These are phyloP conservation scores for Onychorhynchus coronatus DNA, from an alignment of 2,113 vertebrate species.

Conservation along the genomic window DNA sequence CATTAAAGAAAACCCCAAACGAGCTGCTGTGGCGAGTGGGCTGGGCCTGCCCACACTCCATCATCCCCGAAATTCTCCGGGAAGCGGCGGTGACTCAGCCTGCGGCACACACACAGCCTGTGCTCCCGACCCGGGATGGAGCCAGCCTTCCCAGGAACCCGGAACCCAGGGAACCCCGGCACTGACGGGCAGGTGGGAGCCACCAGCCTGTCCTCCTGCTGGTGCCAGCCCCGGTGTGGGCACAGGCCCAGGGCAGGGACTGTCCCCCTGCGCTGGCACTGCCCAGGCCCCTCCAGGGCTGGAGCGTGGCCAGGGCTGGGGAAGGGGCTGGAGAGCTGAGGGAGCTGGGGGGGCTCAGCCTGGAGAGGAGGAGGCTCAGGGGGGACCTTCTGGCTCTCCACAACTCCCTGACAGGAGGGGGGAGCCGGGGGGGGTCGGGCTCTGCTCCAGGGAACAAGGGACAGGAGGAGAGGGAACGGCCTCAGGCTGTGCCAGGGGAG, in stretches of 20 bases:
- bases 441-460: background rate
- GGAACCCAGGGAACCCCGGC: background rate
- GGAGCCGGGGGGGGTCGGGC: background rate
- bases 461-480: fast-evolving
- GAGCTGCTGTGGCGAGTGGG: constrained; percentile 12
- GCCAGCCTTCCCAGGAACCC: background rate
- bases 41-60: constrained; percentile 42
- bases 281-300: background rate
- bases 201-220: background rate
- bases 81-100: constrained; percentile 49
- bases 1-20: background rate
- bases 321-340: too few species aligned
- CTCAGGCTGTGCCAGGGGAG: background rate
- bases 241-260: background rate
- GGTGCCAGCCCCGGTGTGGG: too few species aligned
- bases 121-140: background rate
- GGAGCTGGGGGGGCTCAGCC: background rate
- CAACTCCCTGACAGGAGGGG: background rate
- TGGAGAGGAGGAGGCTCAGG: background rate
- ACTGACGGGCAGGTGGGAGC: background rate
- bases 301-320: too few species aligned
- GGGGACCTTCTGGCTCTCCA: background rate
- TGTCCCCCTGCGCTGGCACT: background rate
- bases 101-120: background rate
- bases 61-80: constrained; percentile 16